A percentile compares a stretch with the other conserved stretches of the same genome.
These are phyloP conservation scores for Mythimna albipuncta DNA, from an alignment of 2,888 invertebrate species.

Conservation along the genomic window DNA sequence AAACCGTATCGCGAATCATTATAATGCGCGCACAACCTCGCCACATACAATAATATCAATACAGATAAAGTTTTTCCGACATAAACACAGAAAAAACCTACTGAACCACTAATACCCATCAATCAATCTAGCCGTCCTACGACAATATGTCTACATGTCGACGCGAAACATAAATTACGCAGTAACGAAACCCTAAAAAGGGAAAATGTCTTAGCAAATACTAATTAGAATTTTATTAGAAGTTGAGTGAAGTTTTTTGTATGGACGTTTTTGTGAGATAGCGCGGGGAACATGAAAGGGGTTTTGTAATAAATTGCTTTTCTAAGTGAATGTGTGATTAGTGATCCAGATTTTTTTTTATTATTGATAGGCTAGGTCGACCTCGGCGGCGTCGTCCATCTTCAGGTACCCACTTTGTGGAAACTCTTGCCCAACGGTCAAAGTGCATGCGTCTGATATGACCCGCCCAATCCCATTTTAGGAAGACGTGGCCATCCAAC, in stretches of 20 bases:
- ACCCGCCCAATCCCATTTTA: too few relatives aligned
- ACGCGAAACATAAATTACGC: constrained; percentile 63
- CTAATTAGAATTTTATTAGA: constrained; percentile 58
- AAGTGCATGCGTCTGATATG: too few relatives aligned
- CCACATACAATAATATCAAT: constrained; percentile 55
- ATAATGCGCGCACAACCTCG: constrained; percentile 32
- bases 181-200: constrained; percentile 57
- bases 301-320: constrained; percentile 36
- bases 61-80: constrained; percentile 57
- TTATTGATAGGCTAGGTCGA: too few relatives aligned
- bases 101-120: constrained; percentile 61
- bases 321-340: constrained; percentile 6
- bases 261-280: constrained; percentile 44
- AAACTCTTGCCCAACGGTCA: too few relatives aligned
- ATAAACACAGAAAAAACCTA: constrained; percentile 55
- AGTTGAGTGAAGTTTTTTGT: constrained; percentile 38
- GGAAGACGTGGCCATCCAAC: too few relatives aligned
- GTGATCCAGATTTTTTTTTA: neutral
- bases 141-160: constrained; percentile 70
- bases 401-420: too few relatives aligned
- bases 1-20: constrained; percentile 19
- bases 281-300: constrained; percentile 53
- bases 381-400: too few relatives aligned
- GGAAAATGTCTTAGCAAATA: constrained; percentile 62
- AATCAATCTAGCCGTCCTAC: constrained; percentile 64